Evolutionary conservation across 1,140 invertebrate species (phyloP).

Genomic region (Amphibalanus amphitrite): DNA sequence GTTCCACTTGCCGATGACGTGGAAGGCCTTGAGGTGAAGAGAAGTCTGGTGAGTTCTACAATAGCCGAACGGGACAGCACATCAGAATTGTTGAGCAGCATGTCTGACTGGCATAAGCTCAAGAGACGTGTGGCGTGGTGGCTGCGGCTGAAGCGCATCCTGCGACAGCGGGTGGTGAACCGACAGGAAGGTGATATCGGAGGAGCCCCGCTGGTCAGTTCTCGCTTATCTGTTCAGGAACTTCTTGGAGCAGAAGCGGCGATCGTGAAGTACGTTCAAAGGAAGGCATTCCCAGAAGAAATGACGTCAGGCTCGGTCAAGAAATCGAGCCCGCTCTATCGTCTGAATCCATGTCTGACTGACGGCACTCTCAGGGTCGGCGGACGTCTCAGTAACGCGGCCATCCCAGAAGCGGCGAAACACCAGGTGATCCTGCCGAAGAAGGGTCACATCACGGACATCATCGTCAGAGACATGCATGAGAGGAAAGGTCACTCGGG

Average conservation of each 20-base stretch:
- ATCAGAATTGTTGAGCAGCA: not conserved
- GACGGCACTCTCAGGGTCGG: slow-evolving; percentile 18
- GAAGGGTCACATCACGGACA: slow-evolving; percentile 7
- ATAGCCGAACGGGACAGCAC: not conserved
- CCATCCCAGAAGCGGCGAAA: slow-evolving; percentile 16
- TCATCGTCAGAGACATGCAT: slow-evolving; percentile 9
- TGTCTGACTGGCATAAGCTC: slow-evolving; percentile 4
- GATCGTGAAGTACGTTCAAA: not conserved
- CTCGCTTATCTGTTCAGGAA: slow-evolving; percentile 6
- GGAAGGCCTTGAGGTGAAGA: slow-evolving; percentile 6
- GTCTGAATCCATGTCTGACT: slow-evolving; percentile 8
- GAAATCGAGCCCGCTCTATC: slow-evolving; percentile 4
- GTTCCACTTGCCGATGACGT: not conserved
- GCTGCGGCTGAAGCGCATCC: slow-evolving; percentile 2
- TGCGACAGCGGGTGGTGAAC: not conserved
- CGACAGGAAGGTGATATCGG: no score
- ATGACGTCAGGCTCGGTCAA: not conserved
- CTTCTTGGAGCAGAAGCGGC: slow-evolving; percentile 4
- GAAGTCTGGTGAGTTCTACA: not conserved
- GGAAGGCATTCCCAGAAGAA: no score
- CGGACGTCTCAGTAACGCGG: slow-evolving; percentile 17
- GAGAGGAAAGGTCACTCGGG: slow-evolving; percentile 9
- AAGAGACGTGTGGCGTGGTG: slow-evolving; percentile 5
- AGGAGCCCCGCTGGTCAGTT: not conserved
- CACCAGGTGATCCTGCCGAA: slow-evolving; percentile 18